These are phyloP conservation scores for Eledone cirrhosa DNA, from an alignment of 2,888 invertebrate genomes.

Conservation along the genomic window DNA sequence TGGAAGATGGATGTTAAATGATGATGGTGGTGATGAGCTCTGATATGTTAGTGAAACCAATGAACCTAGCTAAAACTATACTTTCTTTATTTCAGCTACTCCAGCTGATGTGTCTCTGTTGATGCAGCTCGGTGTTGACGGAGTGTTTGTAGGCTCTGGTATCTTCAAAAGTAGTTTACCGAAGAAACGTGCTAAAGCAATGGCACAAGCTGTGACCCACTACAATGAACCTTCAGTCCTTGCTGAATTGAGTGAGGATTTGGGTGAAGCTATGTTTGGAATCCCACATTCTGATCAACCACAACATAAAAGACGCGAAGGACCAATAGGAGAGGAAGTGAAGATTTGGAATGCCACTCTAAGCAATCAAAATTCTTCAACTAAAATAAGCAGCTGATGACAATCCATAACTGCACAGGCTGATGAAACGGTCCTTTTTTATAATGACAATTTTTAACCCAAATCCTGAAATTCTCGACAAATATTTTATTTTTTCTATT, in stretches of 20 bases:
- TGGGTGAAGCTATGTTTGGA: conserved; percentile 61
- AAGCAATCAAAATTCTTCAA: conserved; percentile 30
- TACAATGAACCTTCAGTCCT: conserved; percentile 58
- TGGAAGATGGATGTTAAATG: too few species aligned
- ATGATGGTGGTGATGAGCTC: too few species aligned
- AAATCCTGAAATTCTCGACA: too few species aligned
- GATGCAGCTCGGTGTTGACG: conserved; percentile 65
- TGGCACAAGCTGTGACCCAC: conserved; percentile 63
- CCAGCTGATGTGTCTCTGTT: conserved; percentile 63
- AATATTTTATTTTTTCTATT: too few species aligned
- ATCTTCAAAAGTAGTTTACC: conserved; percentile 63
- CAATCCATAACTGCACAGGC: neutral
- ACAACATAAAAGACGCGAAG: conserved; percentile 28
- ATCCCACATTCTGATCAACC: conserved; percentile 38
- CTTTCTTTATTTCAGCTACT: conserved; percentile 50
- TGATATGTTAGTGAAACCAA: too few species aligned
- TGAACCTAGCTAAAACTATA: too few species aligned
- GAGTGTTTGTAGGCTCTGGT: conserved; percentile 64
- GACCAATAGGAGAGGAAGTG: conserved; percentile 36
- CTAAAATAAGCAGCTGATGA: neutral
- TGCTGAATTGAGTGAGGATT: conserved; percentile 56
- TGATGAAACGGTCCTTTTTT: too few species aligned
- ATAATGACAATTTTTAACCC: too few species aligned
- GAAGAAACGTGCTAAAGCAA: conserved; percentile 55
- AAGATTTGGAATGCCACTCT: conserved; percentile 50